A percentile compares a stretch with the other conserved stretches of the same genome.
Evolutionary conservation across 2,888 invertebrate species (phyloP).

Genomic region (Papilio demoleus): DNA sequence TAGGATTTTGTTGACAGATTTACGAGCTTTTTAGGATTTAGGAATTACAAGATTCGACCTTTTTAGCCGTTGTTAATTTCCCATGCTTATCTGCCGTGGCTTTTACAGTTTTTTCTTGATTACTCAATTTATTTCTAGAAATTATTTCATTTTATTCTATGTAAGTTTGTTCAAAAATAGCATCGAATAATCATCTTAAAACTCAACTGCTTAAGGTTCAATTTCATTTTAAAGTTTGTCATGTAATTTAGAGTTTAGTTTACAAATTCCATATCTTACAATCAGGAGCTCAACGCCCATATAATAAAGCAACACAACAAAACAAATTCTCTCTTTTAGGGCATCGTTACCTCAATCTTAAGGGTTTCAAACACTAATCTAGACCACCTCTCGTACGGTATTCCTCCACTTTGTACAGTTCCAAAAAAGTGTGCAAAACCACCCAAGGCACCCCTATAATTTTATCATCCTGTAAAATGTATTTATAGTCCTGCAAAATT

Average conservation of each 20-base stretch:
- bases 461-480: conserved; percentile 20
- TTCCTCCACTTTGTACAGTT: no score
- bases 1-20: conserved; percentile 40
- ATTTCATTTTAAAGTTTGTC: no score
- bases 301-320: no score
- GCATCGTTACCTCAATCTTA: no score
- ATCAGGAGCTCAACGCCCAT: no score
- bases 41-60: conserved; percentile 28
- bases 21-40: conserved; percentile 31
- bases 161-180: neutral
- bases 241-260: no score
- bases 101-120: neutral
- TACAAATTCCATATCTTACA: no score
- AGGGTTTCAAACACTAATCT: no score
- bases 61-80: conserved; percentile 34
- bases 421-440: neutral
- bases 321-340: no score
- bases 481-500: conserved; percentile 20
- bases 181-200: no score
- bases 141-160: neutral
- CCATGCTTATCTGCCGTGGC: neutral
- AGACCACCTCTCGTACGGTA: no score
- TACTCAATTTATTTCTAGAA: neutral
- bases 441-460: conserved; percentile 7
- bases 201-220: no score